Base-by-base conservation (phyloP, 2,888 invertebrate genomes). In the Eulithis prunata region DNA sequence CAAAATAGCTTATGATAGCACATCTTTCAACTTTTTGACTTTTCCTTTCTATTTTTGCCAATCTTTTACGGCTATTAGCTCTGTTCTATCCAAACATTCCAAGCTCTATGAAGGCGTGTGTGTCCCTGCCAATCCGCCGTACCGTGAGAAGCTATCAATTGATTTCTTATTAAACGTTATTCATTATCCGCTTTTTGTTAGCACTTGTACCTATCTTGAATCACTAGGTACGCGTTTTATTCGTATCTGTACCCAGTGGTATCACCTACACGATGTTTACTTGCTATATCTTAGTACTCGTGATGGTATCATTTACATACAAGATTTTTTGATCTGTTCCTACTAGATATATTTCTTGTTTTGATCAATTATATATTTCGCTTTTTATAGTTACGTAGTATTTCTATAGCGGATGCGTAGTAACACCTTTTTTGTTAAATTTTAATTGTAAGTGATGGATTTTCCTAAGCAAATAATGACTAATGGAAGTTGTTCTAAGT, bases 151-250 rank as follows among this genome's bases (percentile, higher is more conserved):
- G 64, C 61, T 56, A 67, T 67, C 70, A 63, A 70, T 70, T 71
- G 68, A 73, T 71, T 74, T 72, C 69, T 65, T 71, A 70, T 69
- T 69, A 71, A 69, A 66, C 68, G 62, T 65, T 70, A 69, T 68
- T 71, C 68, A 68, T 67, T 70, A 74, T 64, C 32, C 43, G 57
- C 66, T 72, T 71, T 72, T 74, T 74, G 65, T 71, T 58, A 28
- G 53, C 62, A 65, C 66, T 70, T 68, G 66, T 70, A 68, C 54
- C 32, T 57, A 53, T 57, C 46, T 21, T 70, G 54, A 62, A 53
- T 69, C 67, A 71, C 57, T 59, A 21, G 21, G 21, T 21, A 58
- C 52, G 57, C 55, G 62, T 66, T 66, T 66, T 65, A 58, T 68
- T 62, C 60, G 12, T 53, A 21, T 36, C 43, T 55, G 62, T 58